Percentiles rank a stretch among this genome's conserved stretches.
These are phyloP conservation scores for Forbesichthys agassizii DNA, from an alignment of 2,113 vertebrate species.

Conservation along the genomic window DNA sequence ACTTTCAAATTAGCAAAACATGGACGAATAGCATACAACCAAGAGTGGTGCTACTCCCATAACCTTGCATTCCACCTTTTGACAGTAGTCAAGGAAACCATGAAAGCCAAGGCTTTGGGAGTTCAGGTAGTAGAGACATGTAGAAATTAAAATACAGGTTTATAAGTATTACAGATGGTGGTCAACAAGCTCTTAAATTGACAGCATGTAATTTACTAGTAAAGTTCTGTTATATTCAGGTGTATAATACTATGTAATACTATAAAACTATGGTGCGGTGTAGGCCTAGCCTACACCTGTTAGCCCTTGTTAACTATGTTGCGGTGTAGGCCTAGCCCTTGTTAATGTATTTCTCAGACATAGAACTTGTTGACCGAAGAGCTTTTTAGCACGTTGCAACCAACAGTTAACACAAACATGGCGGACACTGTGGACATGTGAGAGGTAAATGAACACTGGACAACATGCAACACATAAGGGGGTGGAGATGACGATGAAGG, in stretches of 20 bases:
- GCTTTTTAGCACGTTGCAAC: conserved; percentile 56
- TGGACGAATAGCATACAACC: conserved; percentile 11
- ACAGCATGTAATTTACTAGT: neutral
- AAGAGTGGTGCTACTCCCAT: conserved; percentile 40
- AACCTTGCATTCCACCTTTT: conserved; percentile 46
- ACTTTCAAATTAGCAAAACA: conserved; percentile 15
- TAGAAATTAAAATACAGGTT: conserved; percentile 19
- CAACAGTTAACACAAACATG: conserved; percentile 61
- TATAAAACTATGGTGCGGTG: neutral
- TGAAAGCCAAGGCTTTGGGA: conserved; percentile 59
- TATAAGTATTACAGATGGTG: conserved; percentile 36
- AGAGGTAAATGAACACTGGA: conserved; percentile 57
- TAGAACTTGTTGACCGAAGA: conserved; percentile 71
- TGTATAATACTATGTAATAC: neutral
- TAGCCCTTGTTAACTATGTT: neutral
- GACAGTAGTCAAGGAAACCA: neutral
- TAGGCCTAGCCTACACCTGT: neutral
- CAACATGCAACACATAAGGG: conserved; percentile 67
- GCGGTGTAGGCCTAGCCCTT: neutral
- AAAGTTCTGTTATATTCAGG: neutral
- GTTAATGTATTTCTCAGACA: neutral
- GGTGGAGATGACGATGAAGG: conserved; percentile 32
- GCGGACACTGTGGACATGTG: conserved; percentile 57
- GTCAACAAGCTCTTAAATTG: conserved; percentile 67
- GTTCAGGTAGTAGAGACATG: conserved; percentile 4